phyloP scores from a whole-genome alignment of 1,140 invertebrate genomes.

The Drosophila bifasciata region DNA sequence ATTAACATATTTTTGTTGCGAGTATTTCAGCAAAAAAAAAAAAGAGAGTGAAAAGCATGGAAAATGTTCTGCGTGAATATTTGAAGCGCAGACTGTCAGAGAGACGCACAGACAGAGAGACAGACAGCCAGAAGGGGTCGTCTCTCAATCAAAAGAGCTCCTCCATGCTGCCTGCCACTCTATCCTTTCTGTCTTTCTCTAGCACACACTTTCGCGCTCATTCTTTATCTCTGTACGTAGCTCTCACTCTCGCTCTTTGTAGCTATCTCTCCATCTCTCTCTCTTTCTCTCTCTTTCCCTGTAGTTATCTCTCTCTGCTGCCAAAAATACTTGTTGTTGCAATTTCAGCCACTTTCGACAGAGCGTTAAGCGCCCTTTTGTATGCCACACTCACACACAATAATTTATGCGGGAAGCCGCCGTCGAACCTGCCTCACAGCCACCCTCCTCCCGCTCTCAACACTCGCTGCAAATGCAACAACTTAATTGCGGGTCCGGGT shows the following conservation, averaged over 20 bases:
- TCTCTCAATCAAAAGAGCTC: slow-evolving; percentile 41
- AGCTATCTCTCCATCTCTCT: background rate
- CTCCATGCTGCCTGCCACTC: slow-evolving; percentile 16
- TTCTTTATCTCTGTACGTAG: background rate
- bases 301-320: background rate
- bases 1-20: no score
- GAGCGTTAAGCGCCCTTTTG: slow-evolving; percentile 70
- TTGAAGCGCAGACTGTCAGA: slow-evolving; percentile 28
- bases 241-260: no score
- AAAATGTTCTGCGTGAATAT: slow-evolving; percentile 1
- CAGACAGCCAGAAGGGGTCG: background rate
- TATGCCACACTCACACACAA: slow-evolving; percentile 74
- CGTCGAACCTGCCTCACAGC: slow-evolving; percentile 31
- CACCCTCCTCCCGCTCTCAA: slow-evolving; percentile 1
- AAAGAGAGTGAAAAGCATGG: no score
- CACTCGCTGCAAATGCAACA: slow-evolving; percentile 66
- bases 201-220: background rate
- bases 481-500: slow-evolving; percentile 66
- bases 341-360: slow-evolving; percentile 57
- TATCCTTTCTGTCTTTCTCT: background rate
- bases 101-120: background rate
- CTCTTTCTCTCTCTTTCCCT: slow-evolving; percentile 6
- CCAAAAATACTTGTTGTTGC: slow-evolving; percentile 19
- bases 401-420: slow-evolving; percentile 70
- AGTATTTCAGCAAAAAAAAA: no score